Percentiles rank a stretch among this genome's conserved stretches.
These are phyloP conservation scores for Strigamia maritima DNA, from an alignment of 2,888 invertebrate species.

Conservation along the genomic window DNA sequence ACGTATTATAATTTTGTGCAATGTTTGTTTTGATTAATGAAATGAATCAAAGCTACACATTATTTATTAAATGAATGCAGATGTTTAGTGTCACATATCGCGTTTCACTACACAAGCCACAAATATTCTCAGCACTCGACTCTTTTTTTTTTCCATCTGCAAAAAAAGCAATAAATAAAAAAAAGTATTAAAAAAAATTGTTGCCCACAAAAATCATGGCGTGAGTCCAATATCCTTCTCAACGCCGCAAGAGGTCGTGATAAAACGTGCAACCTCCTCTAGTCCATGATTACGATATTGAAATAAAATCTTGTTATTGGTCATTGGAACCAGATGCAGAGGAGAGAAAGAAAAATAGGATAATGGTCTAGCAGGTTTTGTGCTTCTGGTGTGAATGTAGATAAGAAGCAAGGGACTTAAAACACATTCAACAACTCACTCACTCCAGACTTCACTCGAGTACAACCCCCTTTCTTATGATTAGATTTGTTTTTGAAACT, in stretches of 20 bases:
- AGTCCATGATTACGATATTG: slow-evolving; percentile 7
- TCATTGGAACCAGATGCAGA: neutral
- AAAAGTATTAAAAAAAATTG: neutral
- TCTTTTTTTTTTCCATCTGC: neutral
- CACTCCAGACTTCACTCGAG: neutral
- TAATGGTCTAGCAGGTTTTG: neutral
- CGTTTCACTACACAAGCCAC: neutral
- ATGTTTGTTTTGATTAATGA: too few species aligned
- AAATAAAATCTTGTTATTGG: slow-evolving; percentile 23
- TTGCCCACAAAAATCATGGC: neutral
- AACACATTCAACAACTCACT: neutral
- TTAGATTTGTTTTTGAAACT: neutral
- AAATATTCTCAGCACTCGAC: neutral
- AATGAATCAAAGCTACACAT: too few species aligned
- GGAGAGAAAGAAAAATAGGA: neutral
- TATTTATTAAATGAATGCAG: too few species aligned
- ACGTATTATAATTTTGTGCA: too few species aligned
- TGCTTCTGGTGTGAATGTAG: slow-evolving; percentile 13
- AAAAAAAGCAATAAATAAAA: neutral
- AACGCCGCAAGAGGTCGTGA: neutral
- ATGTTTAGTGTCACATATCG: neutral
- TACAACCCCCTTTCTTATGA: neutral
- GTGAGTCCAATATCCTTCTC: neutral
- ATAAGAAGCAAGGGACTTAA: neutral
- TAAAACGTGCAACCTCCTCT: neutral